phyloP scores from a whole-genome alignment of 2,113 vertebrate species.

The Cyphotilapia sp. region DNA sequence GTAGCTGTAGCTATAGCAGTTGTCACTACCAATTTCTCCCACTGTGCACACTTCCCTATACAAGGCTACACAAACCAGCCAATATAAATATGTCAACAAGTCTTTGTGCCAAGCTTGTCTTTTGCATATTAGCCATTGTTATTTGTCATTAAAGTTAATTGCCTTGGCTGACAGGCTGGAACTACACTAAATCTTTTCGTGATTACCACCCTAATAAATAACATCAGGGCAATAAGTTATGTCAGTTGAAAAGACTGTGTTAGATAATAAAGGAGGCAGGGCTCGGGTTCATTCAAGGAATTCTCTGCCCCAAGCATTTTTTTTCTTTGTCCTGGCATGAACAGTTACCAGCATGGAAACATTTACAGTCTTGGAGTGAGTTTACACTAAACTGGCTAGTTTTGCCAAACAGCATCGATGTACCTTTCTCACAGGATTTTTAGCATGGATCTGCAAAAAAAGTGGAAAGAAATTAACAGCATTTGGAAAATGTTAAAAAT shows the following conservation, averaged over 20 bases:
- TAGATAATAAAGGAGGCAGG: neutral
- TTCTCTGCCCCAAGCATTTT: neutral
- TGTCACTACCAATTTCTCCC: neutral
- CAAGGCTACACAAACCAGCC: neutral
- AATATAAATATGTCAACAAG: neutral
- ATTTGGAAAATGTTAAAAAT: neutral
- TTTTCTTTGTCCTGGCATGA: constrained; percentile 40
- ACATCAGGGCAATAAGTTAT: neutral
- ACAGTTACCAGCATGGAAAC: constrained; percentile 22
- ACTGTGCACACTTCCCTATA: neutral
- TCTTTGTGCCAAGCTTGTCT: constrained; percentile 27
- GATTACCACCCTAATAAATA: neutral
- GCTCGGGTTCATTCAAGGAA: neutral
- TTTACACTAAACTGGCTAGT: neutral
- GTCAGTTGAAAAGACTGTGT: neutral
- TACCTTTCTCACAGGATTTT: neutral
- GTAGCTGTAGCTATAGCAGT: neutral
- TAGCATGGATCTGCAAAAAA: neutral
- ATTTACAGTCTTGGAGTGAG: neutral
- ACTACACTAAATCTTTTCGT: neutral
- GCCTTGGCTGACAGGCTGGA: neutral
- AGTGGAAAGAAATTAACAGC: neutral
- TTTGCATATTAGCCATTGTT: neutral
- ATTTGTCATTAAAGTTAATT: neutral
- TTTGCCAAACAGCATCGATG: neutral